Percentiles rank a stretch among this genome's conserved stretches.
phyloP scores from a whole-genome alignment of 2,797 vertebrate genomes.

The Pseudopleuronectes americanus region DNA sequence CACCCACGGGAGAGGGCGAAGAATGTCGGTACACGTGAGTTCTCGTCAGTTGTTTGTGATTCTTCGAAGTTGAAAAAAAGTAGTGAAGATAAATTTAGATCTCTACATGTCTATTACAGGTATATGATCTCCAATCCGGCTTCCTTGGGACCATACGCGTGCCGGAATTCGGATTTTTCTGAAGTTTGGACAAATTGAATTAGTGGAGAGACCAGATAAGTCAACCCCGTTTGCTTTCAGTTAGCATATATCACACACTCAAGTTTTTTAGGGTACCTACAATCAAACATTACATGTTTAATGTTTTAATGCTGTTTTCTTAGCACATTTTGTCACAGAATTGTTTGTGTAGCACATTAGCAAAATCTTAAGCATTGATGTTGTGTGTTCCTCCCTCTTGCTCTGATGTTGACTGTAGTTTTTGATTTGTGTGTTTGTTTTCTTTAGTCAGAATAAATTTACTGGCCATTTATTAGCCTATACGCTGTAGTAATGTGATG shows the following conservation, averaged over 20 bases:
- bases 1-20: constrained; percentile 80
- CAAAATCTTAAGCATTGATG: constrained; percentile 51
- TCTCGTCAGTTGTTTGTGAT: constrained; percentile 85
- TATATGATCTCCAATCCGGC: constrained; percentile 91
- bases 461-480: constrained; percentile 46
- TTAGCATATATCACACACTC: constrained; percentile 78
- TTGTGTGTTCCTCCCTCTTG: constrained; percentile 67
- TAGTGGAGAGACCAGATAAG: constrained; percentile 91
- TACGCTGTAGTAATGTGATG: constrained; percentile 39
- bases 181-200: constrained; percentile 90
- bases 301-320: constrained; percentile 69
- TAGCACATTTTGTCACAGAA: constrained; percentile 50
- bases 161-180: constrained; percentile 90
- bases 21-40: constrained; percentile 90
- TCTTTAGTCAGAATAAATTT: constrained; percentile 19
- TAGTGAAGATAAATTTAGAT: constrained; percentile 87
- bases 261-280: constrained; percentile 71
- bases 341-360: constrained; percentile 54
- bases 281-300: constrained; percentile 68
- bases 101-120: constrained; percentile 89
- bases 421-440: constrained; percentile 64
- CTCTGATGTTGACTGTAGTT: constrained; percentile 66
- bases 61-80: constrained; percentile 81
- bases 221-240: constrained; percentile 87
- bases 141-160: constrained; percentile 89